Evolutionary conservation across 1,140 invertebrate genomes (phyloP).

Genomic region (Triops cancriformis): DNA sequence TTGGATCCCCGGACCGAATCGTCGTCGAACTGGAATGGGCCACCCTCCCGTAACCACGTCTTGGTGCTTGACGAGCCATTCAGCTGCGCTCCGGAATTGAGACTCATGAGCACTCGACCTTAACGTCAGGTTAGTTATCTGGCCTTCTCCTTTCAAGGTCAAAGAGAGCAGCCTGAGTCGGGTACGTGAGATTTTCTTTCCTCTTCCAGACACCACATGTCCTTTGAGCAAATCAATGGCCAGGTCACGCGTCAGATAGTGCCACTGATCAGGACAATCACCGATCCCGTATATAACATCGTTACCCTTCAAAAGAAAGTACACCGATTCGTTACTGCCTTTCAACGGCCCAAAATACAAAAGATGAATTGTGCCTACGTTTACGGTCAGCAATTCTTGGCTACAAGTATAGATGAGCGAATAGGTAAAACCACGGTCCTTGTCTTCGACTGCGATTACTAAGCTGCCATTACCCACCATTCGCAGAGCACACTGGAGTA

Average conservation of each 20-base stretch:
- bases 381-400: constrained; percentile 36
- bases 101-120: constrained; percentile 73
- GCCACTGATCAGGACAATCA: constrained; percentile 52
- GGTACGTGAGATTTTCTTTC: constrained; percentile 58
- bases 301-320: constrained; percentile 1
- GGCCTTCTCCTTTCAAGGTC: constrained; percentile 63
- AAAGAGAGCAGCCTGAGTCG: constrained; percentile 63
- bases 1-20: constrained; percentile 62
- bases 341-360: neutral
- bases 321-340: neutral
- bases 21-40: constrained; percentile 74
- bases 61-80: constrained; percentile 87
- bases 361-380: constrained; percentile 9
- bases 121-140: constrained; percentile 71
- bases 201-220: constrained; percentile 43
- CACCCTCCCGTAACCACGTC: constrained; percentile 69
- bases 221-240: constrained; percentile 87
- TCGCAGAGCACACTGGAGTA: neutral
- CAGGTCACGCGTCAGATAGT: constrained; percentile 73
- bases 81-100: constrained; percentile 83
- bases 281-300: constrained; percentile 66
- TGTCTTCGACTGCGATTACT: constrained; percentile 64
- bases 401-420: constrained; percentile 74
- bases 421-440: constrained; percentile 60
- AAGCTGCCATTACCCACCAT: constrained; percentile 68